These are phyloP conservation scores for Imbricaverruca yamaguchii DNA, from an alignment of 2,888 invertebrate genomes.

Conservation along the genomic window DNA sequence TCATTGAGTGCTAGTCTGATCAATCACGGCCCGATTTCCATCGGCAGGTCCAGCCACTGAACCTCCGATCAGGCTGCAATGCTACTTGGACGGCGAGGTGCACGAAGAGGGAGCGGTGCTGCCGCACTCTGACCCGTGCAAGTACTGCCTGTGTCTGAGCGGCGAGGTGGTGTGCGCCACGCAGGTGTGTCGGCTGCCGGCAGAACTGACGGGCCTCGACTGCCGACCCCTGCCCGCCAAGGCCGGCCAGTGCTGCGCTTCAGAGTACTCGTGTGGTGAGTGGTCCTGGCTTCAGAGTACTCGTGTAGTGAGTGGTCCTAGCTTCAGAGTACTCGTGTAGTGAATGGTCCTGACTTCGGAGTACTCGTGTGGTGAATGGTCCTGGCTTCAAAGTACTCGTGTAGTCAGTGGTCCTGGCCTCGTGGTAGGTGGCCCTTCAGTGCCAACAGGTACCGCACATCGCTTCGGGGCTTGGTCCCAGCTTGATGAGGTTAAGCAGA, in stretches of 20 bases:
- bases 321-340: slow-evolving; percentile 29
- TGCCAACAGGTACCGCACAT: too few relatives aligned
- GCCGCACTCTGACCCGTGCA: slow-evolving; percentile 27
- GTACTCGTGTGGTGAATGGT: slow-evolving; percentile 31
- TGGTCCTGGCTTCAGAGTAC: slow-evolving; percentile 21
- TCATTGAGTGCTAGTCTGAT: too few relatives aligned
- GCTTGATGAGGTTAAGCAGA: too few relatives aligned
- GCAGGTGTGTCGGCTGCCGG: slow-evolving; percentile 27
- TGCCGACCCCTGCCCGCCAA: slow-evolving; percentile 29
- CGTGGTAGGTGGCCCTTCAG: too few relatives aligned
- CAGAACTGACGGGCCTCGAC: slow-evolving; percentile 16
- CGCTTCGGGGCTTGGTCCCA: too few relatives aligned
- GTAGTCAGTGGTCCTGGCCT: slow-evolving; percentile 28
- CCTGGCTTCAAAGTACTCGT: slow-evolving; percentile 25
- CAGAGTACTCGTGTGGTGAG: slow-evolving; percentile 31
- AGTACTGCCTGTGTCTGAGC: slow-evolving; percentile 30
- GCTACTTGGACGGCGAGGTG: slow-evolving; percentile 24
- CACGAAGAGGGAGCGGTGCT: slow-evolving; percentile 30
- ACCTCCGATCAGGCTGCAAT: neutral
- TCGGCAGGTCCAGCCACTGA: neutral
- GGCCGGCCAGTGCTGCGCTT: slow-evolving; percentile 29
- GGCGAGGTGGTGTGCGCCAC: slow-evolving; percentile 30
- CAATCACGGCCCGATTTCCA: too few relatives aligned
- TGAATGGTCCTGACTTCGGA: slow-evolving; percentile 26
- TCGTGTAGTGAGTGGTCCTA: slow-evolving; percentile 29